Conservation (phyloP, 2,113 vertebrate species). For the Misgurnus anguillicaudatus region DNA sequence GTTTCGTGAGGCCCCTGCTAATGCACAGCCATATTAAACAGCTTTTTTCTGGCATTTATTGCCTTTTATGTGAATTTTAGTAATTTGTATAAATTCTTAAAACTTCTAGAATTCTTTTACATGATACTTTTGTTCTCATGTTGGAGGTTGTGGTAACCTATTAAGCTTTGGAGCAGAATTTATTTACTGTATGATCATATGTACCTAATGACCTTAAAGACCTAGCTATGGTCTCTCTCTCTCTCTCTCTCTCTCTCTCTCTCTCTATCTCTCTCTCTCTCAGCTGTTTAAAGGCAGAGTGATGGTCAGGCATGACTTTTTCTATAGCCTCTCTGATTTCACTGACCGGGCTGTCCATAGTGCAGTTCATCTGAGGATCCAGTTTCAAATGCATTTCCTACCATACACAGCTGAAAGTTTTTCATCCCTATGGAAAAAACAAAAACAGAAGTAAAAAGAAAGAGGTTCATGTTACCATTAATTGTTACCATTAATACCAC, state of each 20-base stretch:
- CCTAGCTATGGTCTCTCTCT: slow-evolving; percentile 3
- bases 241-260: slow-evolving; percentile 15
- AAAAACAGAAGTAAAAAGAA: neutral
- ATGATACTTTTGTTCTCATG: too few species aligned
- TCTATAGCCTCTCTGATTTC: slow-evolving; percentile 37
- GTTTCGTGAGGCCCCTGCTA: too few species aligned
- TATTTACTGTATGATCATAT: neutral
- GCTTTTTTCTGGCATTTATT: too few species aligned
- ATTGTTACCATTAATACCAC: too few species aligned
- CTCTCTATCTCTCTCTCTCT: slow-evolving; percentile 31
- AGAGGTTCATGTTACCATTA: neutral
- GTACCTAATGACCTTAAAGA: neutral
- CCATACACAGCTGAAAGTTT: slow-evolving; percentile 1
- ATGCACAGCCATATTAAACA: too few species aligned
- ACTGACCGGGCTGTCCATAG: slow-evolving; percentile 25
- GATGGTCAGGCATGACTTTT: slow-evolving; percentile 33
- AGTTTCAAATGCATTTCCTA: slow-evolving; percentile 27
- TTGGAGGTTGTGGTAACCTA: neutral
- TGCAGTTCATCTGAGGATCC: slow-evolving; percentile 17
- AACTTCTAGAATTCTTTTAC: too few species aligned
- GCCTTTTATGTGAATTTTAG: too few species aligned
- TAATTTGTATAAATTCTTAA: too few species aligned
- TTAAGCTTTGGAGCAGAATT: neutral
- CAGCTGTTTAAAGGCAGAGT: slow-evolving; percentile 27
- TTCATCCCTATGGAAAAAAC: neutral